Evolutionary conservation across 2,113 vertebrate species (phyloP), one percentile per base, ranked within the genome.

Genomic region (Poeciliopsis turrubarensis): DNA sequence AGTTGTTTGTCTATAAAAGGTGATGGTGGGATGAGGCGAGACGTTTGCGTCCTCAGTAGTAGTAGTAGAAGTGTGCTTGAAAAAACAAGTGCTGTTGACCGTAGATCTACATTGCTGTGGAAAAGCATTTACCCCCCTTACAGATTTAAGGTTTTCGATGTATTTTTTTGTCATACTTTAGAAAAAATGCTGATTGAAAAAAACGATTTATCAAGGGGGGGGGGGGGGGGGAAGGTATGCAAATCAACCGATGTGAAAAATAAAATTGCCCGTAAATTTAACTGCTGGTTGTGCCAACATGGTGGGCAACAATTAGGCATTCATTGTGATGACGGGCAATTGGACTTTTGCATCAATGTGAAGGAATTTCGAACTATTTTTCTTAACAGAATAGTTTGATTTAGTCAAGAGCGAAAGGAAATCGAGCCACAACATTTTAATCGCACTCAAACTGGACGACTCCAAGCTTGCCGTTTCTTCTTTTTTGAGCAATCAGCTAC

Each of bases 41-140:
- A 64, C 82, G 25, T 60, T 66, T 64, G 69, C 72, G 75, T 72
- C 82, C 80, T 84, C 82, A 54, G 47, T 54, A 22, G 85, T 85
- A 78, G 89, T 90, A 51, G 86, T 82, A 84, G 80, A 84, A 78
- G 89, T 91, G 91, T 93, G 91, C 92, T 93, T 93, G 77, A 87
- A 91, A 91, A 91, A 91, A 57, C 22, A 84, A 91, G 81, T 84
- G 88, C 84, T 82, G 86, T 88, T 70, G 83, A 92, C 83, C 81
- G 62, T 83, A 88, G 81, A 90, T 68, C 82, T 67, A 44, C 51
- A 57, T 25, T 57, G 51, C 51, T n/a, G 51, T 57, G 25, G 51
- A 57, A 57, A n/a, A 57, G 51, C 5, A 25, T n/a, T 25, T 11
- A n/a, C 5, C 51, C 8, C 8, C 25, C 25, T 57, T 41, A 54